Conservation (phyloP, 2,113 vertebrate genomes). For the Semicossyphus pulcher region DNA sequence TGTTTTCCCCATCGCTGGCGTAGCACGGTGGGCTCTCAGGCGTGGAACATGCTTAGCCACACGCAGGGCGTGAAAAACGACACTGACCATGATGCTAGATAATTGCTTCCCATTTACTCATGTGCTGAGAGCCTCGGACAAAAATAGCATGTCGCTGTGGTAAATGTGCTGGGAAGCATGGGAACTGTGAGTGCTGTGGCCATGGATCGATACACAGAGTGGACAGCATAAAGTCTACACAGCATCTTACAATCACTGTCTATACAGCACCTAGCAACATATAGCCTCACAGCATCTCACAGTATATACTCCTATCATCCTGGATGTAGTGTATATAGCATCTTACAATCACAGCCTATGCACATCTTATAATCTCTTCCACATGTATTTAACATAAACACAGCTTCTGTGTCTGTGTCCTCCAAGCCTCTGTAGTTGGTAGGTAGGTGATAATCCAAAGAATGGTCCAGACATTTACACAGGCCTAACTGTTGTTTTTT, state of each 20-base stretch:
- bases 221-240: conserved; percentile 63
- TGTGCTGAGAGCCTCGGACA: conserved; percentile 74
- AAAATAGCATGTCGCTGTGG: conserved; percentile 83
- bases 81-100: conserved; percentile 83
- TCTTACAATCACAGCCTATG: conserved; percentile 1
- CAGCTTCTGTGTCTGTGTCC: conserved; percentile 39
- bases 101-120: conserved; percentile 85
- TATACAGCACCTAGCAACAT: conserved; percentile 46
- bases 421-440: conserved; percentile 61
- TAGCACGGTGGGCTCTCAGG: conserved; percentile 69
- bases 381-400: conserved; percentile 39
- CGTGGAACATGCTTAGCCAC: conserved; percentile 74
- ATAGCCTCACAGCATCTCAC: conserved; percentile 29
- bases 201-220: conserved; percentile 72
- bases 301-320: conserved; percentile 15
- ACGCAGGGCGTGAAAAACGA: conserved; percentile 80
- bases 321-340: conserved; percentile 1
- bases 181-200: conserved; percentile 73
- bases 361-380: conserved; percentile 21
- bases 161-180: conserved; percentile 75
- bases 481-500: conserved; percentile 84
- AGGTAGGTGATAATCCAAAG: conserved; percentile 77
- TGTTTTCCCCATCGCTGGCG: conserved; percentile 62
- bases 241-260: conserved; percentile 41
- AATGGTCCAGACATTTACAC: conserved; percentile 78